Evolutionary conservation across 2,888 invertebrate genomes (phyloP).

Genomic region (Rotaria macrura): DNA sequence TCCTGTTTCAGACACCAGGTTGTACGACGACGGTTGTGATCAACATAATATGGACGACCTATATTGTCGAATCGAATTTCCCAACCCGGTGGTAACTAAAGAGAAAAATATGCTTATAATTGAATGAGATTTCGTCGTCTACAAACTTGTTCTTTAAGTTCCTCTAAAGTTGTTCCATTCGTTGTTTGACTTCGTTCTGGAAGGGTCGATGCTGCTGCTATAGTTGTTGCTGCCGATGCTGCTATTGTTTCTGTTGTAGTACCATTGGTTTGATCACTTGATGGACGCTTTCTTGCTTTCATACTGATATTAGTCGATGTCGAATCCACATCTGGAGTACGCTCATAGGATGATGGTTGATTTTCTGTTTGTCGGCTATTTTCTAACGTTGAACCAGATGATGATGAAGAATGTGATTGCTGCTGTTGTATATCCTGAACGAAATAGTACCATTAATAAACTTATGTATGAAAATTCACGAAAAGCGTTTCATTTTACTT

Average conservation of each 20-base stretch:
- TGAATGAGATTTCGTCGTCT: background rate
- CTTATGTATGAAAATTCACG: no score
- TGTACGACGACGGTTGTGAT: constrained; percentile 87
- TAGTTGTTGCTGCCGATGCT: background rate
- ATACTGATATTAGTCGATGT: background rate
- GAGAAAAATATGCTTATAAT: background rate
- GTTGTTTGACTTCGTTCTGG: background rate
- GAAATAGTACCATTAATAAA: background rate
- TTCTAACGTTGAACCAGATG: background rate
- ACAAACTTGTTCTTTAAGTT: background rate
- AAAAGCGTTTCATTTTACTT: background rate
- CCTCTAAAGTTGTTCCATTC: background rate
- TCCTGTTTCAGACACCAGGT: constrained; percentile 59
- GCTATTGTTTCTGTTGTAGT: background rate
- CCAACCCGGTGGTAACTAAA: constrained; percentile 49
- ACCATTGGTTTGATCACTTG: background rate
- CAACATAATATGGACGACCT: constrained; percentile 78
- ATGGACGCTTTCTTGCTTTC: background rate
- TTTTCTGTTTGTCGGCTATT: background rate
- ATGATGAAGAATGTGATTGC: background rate
- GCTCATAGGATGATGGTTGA: background rate
- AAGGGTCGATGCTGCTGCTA: no score
- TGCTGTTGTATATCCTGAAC: background rate
- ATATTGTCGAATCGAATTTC: constrained; percentile 58
- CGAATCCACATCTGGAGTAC: background rate